Conservation (phyloP, 2,113 vertebrate species). For the Phalacrocorax pelagicus region DNA sequence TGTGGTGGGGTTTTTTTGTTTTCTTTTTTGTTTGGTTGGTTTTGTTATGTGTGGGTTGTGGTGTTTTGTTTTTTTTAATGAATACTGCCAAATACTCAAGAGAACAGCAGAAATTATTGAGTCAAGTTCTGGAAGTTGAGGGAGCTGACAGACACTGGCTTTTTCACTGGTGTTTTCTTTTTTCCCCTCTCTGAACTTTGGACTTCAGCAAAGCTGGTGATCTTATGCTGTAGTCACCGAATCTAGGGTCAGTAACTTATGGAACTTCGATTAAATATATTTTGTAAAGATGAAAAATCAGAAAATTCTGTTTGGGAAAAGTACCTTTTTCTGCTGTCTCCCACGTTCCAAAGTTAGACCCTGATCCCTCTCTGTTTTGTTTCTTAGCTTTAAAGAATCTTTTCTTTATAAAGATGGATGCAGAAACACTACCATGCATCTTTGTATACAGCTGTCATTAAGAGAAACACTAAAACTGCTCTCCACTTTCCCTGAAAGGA, state of each 20-base stretch:
- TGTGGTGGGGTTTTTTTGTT: neutral
- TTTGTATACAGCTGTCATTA: neutral
- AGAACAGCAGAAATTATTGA: neutral
- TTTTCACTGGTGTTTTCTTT: neutral
- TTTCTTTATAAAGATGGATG: neutral
- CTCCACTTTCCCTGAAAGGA: neutral
- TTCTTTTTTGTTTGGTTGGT: too few relatives aligned
- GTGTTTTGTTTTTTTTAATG: neutral
- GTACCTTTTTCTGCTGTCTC: neutral
- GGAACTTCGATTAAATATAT: neutral
- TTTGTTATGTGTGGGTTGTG: too few relatives aligned
- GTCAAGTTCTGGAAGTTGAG: neutral
- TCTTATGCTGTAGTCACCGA: neutral
- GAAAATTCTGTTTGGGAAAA: neutral
- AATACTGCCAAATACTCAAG: neutral
- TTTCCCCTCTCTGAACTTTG: neutral
- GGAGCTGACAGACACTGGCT: neutral
- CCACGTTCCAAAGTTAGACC: neutral
- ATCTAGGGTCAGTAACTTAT: neutral
- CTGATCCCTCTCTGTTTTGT: neutral
- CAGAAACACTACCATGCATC: neutral
- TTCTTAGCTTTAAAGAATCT: neutral
- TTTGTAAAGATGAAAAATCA: neutral
- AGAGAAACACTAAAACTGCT: neutral
- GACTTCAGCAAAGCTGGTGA: neutral